Evolutionary conservation across 2,797 vertebrate genomes (phyloP).

Genomic region (Sebastes steindachneri): DNA sequence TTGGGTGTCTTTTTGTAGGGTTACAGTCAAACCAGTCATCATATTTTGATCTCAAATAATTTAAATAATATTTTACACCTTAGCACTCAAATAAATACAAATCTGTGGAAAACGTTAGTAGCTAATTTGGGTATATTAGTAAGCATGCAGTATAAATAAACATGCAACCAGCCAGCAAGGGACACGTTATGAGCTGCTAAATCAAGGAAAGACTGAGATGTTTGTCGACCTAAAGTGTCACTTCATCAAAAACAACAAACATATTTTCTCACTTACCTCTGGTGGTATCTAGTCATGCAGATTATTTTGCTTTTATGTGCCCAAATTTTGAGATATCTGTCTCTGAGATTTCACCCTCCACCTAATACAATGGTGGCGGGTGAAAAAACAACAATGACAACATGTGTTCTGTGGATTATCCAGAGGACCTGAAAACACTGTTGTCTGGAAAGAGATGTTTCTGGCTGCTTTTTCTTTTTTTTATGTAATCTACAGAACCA

Average conservation of each 20-base stretch:
- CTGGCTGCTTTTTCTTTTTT: no score
- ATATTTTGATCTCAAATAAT: not conserved
- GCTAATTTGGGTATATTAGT: slow-evolving; percentile 35
- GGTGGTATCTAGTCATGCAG: not conserved
- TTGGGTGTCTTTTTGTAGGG: not conserved
- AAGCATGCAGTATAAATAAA: slow-evolving; percentile 44
- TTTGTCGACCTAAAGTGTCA: slow-evolving; percentile 4
- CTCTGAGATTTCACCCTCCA: not conserved
- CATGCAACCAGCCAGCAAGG: slow-evolving; percentile 51
- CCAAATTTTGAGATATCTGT: not conserved
- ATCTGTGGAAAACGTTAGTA: not conserved
- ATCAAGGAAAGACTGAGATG: not conserved
- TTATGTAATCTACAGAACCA: no score
- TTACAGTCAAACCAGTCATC: not conserved
- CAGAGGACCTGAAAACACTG: not conserved
- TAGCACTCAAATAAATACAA: not conserved
- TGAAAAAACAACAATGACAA: no score
- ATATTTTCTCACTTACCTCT: not conserved
- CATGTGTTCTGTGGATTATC: not conserved
- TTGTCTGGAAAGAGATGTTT: not conserved
- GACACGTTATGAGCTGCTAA: slow-evolving; percentile 3
- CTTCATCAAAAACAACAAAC: not conserved
- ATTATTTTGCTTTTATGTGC: not conserved
- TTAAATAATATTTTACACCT: not conserved
- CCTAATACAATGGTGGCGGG: no score